Percentiles rank a stretch among this genome's conserved stretches.
These are phyloP conservation scores for Galeruca laticollis DNA, from an alignment of 2,888 invertebrate genomes.

Conservation along the genomic window DNA sequence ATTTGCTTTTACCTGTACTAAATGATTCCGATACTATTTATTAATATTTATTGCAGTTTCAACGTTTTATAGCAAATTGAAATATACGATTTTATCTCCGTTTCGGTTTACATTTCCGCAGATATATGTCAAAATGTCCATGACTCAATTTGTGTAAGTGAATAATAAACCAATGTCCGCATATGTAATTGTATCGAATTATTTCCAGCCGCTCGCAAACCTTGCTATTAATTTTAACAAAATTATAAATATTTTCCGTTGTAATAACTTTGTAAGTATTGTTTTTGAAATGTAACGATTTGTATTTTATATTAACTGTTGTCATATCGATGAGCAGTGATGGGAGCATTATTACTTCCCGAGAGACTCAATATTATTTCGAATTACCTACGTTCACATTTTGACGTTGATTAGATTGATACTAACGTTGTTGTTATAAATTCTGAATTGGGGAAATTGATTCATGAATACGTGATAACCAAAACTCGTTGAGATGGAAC, in stretches of 20 bases:
- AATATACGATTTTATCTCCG: neutral
- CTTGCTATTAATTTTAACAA: neutral
- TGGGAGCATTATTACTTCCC: neutral
- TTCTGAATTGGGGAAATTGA: too few species aligned
- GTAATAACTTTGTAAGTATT: too few species aligned
- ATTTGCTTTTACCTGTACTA: neutral
- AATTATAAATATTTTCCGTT: neutral
- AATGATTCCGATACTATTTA: neutral
- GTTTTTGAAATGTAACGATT: too few species aligned
- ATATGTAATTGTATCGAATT: neutral
- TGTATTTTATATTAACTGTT: too few species aligned
- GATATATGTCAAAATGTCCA: neutral
- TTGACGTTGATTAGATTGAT: neutral
- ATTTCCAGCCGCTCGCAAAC: neutral
- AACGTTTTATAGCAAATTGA: neutral
- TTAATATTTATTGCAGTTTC: neutral
- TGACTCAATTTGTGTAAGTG: neutral
- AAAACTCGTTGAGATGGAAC: too few species aligned
- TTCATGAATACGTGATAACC: too few species aligned
- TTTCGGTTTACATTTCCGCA: neutral
- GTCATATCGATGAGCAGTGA: neutral
- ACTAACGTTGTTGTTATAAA: neutral
- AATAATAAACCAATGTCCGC: neutral
- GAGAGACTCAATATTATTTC: neutral
- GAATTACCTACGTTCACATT: neutral